Evolutionary conservation across 2,888 invertebrate species (phyloP), one percentile per base, ranked within the genome.

Genomic region (Apamea anceps): DNA sequence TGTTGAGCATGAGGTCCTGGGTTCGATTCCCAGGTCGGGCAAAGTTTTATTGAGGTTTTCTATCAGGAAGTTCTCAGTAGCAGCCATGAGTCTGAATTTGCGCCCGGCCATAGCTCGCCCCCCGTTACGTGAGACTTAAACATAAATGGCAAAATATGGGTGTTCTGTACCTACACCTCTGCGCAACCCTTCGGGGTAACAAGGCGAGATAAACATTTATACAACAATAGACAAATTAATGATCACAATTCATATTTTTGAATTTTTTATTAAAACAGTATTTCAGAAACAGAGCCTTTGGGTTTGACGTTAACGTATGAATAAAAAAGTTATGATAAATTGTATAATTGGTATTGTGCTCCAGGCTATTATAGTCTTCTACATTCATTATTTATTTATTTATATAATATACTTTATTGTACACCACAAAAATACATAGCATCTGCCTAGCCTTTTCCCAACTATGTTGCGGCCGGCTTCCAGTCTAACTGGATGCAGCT

Each of bases 191-290:
- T 48, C n/a, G 12, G 12, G 28, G 12, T 21, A 63, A 68, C n/a
- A 68, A 45, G 28, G 28, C 21, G 48, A 28, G 28, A 48, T 70
- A 54, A 45, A 42, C 1, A 42, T 51, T 51, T 73, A 51, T 32
- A 18, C 3, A 21, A 45, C 60, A 21, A 32, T 18, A 62, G n/a
- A 48, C 2, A 32, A 37, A 48, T 48, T 25, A 12, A 45, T 12
- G 10, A 60, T 32, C 1, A 15, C 72, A 72, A 18, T 76, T 72
- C n/a, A 72, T 13, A 6, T 48, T 12, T 57, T 57, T 18, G 4
- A 4, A 15, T 18, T 25, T 62, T 54, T 70, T 72, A 76, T 72
- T 48, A 62, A 76, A 76, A 72, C n/a, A 15, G 21, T 66, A 57
- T 76, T 66, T 75, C 45, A 18, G 66, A 74, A 42, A 57, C 21